Conservation (phyloP, 2,888 invertebrate species). For the Isoperla grammatica region DNA sequence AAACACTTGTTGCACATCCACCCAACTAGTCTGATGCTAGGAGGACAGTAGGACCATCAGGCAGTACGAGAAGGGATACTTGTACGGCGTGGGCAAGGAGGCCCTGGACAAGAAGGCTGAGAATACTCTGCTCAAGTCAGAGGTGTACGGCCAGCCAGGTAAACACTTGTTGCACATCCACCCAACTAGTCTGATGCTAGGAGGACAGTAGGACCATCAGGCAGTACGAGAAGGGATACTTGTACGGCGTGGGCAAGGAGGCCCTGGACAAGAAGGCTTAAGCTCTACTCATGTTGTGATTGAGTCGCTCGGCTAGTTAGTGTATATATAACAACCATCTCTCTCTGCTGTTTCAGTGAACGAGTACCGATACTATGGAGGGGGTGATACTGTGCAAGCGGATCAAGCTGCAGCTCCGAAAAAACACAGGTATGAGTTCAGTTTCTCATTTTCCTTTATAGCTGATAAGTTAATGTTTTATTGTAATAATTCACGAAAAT, state of each 20-base stretch:
- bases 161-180: no score
- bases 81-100: constrained; percentile 26
- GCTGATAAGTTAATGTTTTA: no score
- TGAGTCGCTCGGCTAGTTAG: no score
- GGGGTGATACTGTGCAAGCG: constrained; percentile 36
- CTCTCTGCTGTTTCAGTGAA: constrained; percentile 40
- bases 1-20: no score
- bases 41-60: constrained; percentile 20
- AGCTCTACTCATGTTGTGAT: constrained; percentile 49
- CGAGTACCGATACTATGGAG: constrained; percentile 42
- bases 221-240: constrained; percentile 29
- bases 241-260: constrained; percentile 27
- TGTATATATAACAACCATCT: no score
- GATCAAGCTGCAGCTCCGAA: neutral
- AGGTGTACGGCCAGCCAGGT: constrained; percentile 53
- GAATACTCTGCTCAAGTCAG: constrained; percentile 57
- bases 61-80: constrained; percentile 28
- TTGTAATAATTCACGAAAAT: no score
- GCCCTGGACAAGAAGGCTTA: constrained; percentile 42
- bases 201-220: constrained; percentile 20
- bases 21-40: no score
- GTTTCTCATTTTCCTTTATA: no score
- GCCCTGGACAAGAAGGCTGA: constrained; percentile 42
- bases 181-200: no score
- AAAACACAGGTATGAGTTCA: constrained; percentile 24